Percentiles rank a stretch among this genome's conserved stretches.
Conservation (phyloP, 2,797 vertebrate species). For the Sebastes variabilis region DNA sequence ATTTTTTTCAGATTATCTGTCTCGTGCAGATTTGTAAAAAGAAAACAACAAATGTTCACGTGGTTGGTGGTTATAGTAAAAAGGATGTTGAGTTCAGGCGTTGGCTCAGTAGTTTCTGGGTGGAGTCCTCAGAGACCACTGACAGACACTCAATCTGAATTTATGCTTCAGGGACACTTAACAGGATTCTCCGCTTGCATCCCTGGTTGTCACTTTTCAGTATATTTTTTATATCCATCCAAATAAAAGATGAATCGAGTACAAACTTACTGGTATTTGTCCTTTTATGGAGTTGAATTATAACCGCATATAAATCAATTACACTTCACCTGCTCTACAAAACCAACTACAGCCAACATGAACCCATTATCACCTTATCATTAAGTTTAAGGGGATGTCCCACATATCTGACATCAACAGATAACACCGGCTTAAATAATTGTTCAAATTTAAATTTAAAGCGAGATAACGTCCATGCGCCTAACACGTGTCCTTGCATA, state of each 20-base stretch:
- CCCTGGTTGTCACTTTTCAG: neutral
- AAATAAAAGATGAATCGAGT: neutral
- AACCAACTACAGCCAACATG: neutral
- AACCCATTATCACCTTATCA: neutral
- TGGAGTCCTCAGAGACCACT: constrained; percentile 9
- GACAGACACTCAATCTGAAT: neutral
- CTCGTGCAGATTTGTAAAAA: neutral
- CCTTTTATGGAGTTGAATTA: neutral
- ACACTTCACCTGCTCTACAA: neutral
- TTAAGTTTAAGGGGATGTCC: neutral
- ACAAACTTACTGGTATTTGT: neutral
- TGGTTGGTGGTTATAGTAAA: neutral
- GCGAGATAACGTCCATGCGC: neutral
- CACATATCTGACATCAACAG: neutral
- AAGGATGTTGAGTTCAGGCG: constrained; percentile 38
- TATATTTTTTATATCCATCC: neutral
- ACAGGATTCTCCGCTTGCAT: neutral
- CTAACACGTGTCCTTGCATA: constrained; percentile 28
- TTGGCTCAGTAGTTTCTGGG: constrained; percentile 36
- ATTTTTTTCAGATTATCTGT: too few relatives aligned
- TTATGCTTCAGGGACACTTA: neutral
- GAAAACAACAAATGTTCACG: neutral
- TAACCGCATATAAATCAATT: neutral
- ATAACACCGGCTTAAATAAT: neutral
- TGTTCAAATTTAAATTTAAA: neutral